phyloP scores from a whole-genome alignment of 1,140 invertebrate genomes.

The Thalassaphorura encarpata region DNA sequence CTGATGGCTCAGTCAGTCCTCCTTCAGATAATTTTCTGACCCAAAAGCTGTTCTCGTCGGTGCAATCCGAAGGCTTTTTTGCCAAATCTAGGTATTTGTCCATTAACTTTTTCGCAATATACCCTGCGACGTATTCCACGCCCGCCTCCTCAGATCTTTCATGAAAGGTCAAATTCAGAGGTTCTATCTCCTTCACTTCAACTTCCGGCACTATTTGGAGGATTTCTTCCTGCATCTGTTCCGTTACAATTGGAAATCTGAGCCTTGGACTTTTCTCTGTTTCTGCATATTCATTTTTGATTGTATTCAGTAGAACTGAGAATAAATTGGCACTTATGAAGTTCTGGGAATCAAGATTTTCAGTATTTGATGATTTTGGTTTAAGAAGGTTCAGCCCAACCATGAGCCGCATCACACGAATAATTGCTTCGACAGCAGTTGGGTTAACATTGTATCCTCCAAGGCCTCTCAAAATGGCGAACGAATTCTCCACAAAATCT shows the following conservation, averaged over 20 bases:
- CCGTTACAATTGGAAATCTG: background rate
- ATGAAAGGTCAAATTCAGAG: background rate
- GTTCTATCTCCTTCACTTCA: background rate
- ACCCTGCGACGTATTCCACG: slow-evolving; percentile 4
- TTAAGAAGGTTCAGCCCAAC: background rate
- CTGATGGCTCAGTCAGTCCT: background rate
- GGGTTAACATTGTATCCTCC: background rate
- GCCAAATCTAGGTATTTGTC: background rate
- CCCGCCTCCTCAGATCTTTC: background rate
- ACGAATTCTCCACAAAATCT: slow-evolving; percentile 4
- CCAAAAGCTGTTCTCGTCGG: background rate
- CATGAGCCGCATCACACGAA: background rate
- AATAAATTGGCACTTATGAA: background rate
- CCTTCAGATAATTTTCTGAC: background rate
- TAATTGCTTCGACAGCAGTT: background rate
- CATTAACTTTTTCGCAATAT: slow-evolving; percentile 4
- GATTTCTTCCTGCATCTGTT: too few relatives aligned
- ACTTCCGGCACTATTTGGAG: background rate
- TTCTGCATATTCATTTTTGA: background rate
- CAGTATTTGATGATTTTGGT: background rate
- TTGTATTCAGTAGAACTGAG: too few relatives aligned
- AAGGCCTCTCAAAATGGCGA: background rate
- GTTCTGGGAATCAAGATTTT: background rate
- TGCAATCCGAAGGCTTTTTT: background rate
- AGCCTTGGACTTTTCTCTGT: background rate